phyloP scores from a whole-genome alignment of 2,113 vertebrate species.

The Donacobius atricapilla region DNA sequence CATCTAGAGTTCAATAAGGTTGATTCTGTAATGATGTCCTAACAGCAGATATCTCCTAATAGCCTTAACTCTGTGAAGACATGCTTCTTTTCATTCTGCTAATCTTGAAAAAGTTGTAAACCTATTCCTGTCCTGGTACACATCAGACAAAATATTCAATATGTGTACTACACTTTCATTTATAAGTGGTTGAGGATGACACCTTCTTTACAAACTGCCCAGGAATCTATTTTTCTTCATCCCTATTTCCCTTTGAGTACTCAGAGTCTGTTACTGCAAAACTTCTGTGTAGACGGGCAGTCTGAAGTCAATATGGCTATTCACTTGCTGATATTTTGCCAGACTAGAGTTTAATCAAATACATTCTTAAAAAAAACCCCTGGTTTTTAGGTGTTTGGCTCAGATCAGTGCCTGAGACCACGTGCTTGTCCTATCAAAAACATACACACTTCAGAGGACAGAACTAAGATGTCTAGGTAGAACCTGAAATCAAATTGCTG shows the following conservation, averaged over 20 bases:
- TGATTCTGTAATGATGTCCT: neutral
- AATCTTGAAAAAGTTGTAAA: neutral
- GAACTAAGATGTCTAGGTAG: neutral
- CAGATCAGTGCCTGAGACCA: neutral
- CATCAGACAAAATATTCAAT: neutral
- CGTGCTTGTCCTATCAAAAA: neutral
- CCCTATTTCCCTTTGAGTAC: neutral
- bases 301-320: neutral
- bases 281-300: neutral
- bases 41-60: neutral
- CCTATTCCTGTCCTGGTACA: neutral
- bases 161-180: neutral
- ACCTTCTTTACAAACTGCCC: neutral
- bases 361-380: fast-evolving
- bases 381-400: neutral
- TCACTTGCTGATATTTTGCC: neutral
- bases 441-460: neutral
- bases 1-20: neutral
- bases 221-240: neutral
- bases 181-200: neutral
- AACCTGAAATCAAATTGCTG: neutral
- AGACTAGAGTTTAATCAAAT: neutral
- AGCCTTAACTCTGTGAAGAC: neutral
- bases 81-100: neutral
- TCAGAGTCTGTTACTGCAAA: neutral